A percentile compares a stretch with the other conserved stretches of the same genome.
Conservation (phyloP, 1,140 invertebrate species). For the Helicoverpa armigera region DNA sequence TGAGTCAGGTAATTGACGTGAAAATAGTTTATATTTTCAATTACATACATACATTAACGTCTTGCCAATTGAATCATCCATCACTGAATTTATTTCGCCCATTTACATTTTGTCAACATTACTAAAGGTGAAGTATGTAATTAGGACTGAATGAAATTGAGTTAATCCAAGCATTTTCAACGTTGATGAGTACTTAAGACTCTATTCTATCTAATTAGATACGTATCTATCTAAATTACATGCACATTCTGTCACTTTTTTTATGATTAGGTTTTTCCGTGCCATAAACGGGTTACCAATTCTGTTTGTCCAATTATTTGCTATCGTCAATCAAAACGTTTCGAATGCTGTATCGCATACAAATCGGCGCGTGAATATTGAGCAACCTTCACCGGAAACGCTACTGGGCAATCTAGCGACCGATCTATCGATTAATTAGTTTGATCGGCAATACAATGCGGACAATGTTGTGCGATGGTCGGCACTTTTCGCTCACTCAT, state of each 20-base stretch:
- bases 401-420: conserved; percentile 77
- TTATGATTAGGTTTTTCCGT: conserved; percentile 32
- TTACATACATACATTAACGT: conserved; percentile 23
- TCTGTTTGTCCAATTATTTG: conserved; percentile 62
- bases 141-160: conserved; percentile 26
- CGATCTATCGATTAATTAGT: conserved; percentile 84
- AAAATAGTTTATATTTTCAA: conserved; percentile 51
- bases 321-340: conserved; percentile 79
- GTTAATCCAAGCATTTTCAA: background rate
- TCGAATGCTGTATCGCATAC: conserved; percentile 62
- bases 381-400: conserved; percentile 83
- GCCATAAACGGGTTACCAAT: conserved; percentile 43
- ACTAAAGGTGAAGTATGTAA: conserved; percentile 41
- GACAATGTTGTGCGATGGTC: conserved; percentile 74
- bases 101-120: conserved; percentile 43
- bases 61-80: conserved; percentile 40
- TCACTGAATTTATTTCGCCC: conserved; percentile 14
- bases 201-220: conserved; percentile 9
- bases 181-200: conserved; percentile 24
- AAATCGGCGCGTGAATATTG: conserved; percentile 75
- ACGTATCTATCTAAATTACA: conserved; percentile 35
- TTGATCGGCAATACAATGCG: conserved; percentile 78
- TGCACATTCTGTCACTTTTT: conserved; percentile 5
- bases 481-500: conserved; percentile 80
- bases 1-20: conserved; percentile 54